Conservation (phyloP, 1,140 invertebrate genomes). For the Helicoverpa zea region DNA sequence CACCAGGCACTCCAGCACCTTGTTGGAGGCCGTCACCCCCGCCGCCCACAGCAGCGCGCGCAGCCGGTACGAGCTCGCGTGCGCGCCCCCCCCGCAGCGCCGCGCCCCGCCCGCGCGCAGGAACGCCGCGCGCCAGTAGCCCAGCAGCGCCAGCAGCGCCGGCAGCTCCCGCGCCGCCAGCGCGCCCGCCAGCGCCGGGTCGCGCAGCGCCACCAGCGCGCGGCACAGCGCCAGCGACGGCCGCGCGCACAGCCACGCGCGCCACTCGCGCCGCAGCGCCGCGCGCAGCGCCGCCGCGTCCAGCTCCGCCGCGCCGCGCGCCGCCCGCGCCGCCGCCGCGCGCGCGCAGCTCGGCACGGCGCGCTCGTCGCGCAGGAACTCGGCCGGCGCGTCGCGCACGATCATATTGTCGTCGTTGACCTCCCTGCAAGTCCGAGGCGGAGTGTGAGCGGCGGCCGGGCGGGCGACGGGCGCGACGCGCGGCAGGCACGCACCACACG, state of each 20-base stretch:
- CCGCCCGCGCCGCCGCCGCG: slow-evolving; percentile 41
- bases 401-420: slow-evolving; percentile 93
- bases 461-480: slow-evolving; percentile 91
- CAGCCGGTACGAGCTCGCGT: slow-evolving; percentile 88
- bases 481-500: slow-evolving; percentile 89
- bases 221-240: slow-evolving; percentile 87
- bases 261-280: slow-evolving; percentile 78
- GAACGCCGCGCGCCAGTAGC: slow-evolving; percentile 75
- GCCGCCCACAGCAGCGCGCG: slow-evolving; percentile 90
- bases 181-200: slow-evolving; percentile 83
- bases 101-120: slow-evolving; percentile 85
- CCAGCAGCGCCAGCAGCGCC: slow-evolving; percentile 66
- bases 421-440: slow-evolving; percentile 87
- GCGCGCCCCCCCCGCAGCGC: slow-evolving; percentile 88
- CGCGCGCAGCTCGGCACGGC: slow-evolving; percentile 51
- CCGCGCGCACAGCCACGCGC: slow-evolving; percentile 44
- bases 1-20: slow-evolving; percentile 91
- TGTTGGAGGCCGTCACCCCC: slow-evolving; percentile 91
- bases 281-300: slow-evolving; percentile 74
- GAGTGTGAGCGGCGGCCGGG: slow-evolving; percentile 89
- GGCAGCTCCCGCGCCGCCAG: slow-evolving; percentile 49
- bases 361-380: slow-evolving; percentile 85
- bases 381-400: slow-evolving; percentile 88
- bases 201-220: slow-evolving; percentile 89
- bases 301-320: slow-evolving; percentile 53